A percentile compares a stretch with the other conserved stretches of the same genome.
phyloP scores from a whole-genome alignment of 2,797 vertebrate species.

The Scarus forsteni region DNA sequence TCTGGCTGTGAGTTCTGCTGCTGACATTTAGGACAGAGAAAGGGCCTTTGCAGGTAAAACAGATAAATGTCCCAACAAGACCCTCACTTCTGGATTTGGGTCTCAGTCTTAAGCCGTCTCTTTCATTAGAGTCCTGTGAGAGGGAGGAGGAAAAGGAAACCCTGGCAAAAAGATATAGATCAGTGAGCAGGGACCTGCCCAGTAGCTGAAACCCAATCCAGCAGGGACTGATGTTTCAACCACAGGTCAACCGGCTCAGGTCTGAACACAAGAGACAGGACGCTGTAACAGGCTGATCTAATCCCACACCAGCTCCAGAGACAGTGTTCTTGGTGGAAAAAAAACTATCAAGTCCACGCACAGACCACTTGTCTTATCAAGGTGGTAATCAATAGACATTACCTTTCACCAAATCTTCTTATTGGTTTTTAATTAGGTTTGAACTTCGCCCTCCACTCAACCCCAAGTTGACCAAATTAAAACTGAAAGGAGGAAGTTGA shows the following conservation, averaged over 20 bases:
- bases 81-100: conserved; percentile 58
- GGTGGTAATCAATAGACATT: conserved; percentile 55
- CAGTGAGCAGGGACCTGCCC: conserved; percentile 83
- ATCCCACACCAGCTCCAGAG: conserved; percentile 69
- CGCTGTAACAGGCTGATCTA: conserved; percentile 70
- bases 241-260: conserved; percentile 85
- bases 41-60: conserved; percentile 57
- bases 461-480: conserved; percentile 67
- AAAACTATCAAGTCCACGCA: conserved; percentile 3
- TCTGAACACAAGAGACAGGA: conserved; percentile 77
- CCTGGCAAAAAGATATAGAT: conserved; percentile 84
- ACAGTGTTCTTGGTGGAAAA: conserved; percentile 43
- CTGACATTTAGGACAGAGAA: conserved; percentile 72
- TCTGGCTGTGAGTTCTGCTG: conserved; percentile 55
- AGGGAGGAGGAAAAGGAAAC: conserved; percentile 70
- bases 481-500: conserved; percentile 73
- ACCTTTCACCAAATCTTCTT: conserved; percentile 38
- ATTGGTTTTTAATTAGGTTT: conserved; percentile 61
- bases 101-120: conserved; percentile 72
- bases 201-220: conserved; percentile 85
- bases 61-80: conserved; percentile 67
- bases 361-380: conserved; percentile 48
- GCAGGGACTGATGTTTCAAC: conserved; percentile 83
- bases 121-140: conserved; percentile 77
- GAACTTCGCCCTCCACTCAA: conserved; percentile 44